A percentile compares a stretch with the other conserved stretches of the same genome.
Evolutionary conservation across 2,888 invertebrate species (phyloP).

Genomic region (Theretra japonica): DNA sequence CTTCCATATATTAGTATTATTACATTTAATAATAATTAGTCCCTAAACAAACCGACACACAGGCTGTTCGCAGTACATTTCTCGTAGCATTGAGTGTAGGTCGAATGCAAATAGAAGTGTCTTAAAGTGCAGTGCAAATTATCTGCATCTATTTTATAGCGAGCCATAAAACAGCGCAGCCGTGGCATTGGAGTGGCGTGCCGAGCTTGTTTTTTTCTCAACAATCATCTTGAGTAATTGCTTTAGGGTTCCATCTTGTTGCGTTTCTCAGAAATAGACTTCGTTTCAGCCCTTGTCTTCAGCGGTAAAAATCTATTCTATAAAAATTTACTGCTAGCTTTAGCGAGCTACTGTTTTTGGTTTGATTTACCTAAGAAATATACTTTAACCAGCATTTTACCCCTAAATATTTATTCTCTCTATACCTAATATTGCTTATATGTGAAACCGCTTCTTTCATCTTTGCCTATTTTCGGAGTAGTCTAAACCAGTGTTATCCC

Average conservation of each 20-base stretch:
- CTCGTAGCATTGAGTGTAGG: slow-evolving; percentile 37
- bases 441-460: too few species aligned
- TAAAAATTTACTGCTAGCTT: too few species aligned
- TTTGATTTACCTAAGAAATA: too few species aligned
- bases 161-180: slow-evolving; percentile 19
- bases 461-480: too few species aligned
- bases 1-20: not conserved
- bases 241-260: not conserved
- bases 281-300: not conserved
- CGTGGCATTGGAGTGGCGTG: slow-evolving; percentile 19
- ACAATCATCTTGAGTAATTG: slow-evolving; percentile 26
- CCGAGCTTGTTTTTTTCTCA: slow-evolving; percentile 15
- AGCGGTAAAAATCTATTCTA: not conserved
- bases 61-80: slow-evolving; percentile 28
- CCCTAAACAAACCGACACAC: not conserved
- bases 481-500: not conserved
- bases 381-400: too few species aligned
- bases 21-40: not conserved
- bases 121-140: slow-evolving; percentile 25
- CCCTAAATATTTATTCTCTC: too few species aligned
- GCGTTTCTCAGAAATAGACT: not conserved
- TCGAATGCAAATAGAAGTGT: slow-evolving; percentile 35
- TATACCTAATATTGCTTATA: too few species aligned
- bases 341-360: too few species aligned
- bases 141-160: slow-evolving; percentile 26